These are phyloP conservation scores for Mimumesa dahlbomi DNA, from an alignment of 2,888 invertebrate species.

Conservation along the genomic window DNA sequence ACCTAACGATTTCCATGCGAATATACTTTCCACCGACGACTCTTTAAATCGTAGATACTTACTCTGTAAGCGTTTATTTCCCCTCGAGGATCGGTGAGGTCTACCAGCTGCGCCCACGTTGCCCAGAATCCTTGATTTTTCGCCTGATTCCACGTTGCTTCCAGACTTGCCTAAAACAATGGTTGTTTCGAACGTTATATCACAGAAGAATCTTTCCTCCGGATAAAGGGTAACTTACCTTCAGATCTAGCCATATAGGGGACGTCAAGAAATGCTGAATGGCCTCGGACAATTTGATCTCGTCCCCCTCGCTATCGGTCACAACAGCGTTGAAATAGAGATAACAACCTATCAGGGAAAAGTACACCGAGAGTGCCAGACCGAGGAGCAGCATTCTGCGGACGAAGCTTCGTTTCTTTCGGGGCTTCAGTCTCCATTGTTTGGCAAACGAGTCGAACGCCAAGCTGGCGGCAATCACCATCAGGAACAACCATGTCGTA, in stretches of 20 bases:
- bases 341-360: slow-evolving; percentile 88
- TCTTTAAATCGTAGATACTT: no score
- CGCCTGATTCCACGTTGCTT: slow-evolving; percentile 89
- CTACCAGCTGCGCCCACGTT: slow-evolving; percentile 92
- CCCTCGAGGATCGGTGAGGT: slow-evolving; percentile 93
- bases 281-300: slow-evolving; percentile 93
- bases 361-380: slow-evolving; percentile 85
- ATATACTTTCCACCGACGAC: no score
- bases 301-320: slow-evolving; percentile 92
- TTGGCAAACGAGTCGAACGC: slow-evolving; percentile 90
- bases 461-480: slow-evolving; percentile 85
- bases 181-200: no score
- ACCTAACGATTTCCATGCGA: neutral
- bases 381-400: slow-evolving; percentile 84
- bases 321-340: slow-evolving; percentile 94
- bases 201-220: neutral
- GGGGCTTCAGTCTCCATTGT: slow-evolving; percentile 88
- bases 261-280: slow-evolving; percentile 94
- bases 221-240: slow-evolving; percentile 63
- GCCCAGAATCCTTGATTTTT: slow-evolving; percentile 91
- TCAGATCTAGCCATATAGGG: slow-evolving; percentile 85
- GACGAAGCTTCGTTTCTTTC: slow-evolving; percentile 77
- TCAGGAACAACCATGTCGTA: slow-evolving; percentile 85
- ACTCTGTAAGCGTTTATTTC: slow-evolving; percentile 94
- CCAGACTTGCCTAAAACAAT: slow-evolving; percentile 79